These are phyloP conservation scores for Meles meles DNA, from an alignment of 2,113 vertebrate species.

Conservation along the genomic window DNA sequence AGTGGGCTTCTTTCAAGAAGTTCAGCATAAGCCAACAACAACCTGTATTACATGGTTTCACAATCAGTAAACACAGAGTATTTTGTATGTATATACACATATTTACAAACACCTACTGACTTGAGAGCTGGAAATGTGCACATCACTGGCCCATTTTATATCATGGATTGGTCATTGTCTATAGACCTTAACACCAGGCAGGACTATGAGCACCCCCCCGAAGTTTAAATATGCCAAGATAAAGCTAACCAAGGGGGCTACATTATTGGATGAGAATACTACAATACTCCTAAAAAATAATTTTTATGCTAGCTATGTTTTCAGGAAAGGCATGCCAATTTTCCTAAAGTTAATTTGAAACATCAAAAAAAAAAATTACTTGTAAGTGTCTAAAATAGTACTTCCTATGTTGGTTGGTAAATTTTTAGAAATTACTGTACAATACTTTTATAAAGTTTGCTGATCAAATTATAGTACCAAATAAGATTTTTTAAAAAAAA, in stretches of 20 bases:
- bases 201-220: slow-evolving; percentile 77
- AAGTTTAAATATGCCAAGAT: slow-evolving; percentile 76
- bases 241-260: slow-evolving; percentile 87
- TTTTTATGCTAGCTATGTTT: slow-evolving; percentile 62
- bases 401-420: slow-evolving; percentile 24
- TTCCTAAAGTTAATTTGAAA: slow-evolving; percentile 54
- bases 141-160: slow-evolving; percentile 72
- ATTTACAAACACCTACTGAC: slow-evolving; percentile 84
- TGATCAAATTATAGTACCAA: slow-evolving; percentile 4
- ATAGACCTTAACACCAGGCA: slow-evolving; percentile 76
- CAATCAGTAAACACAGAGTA: slow-evolving; percentile 91
- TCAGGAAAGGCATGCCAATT: slow-evolving; percentile 57
- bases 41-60: slow-evolving; percentile 93
- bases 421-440: slow-evolving; percentile 36
- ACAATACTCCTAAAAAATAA: slow-evolving; percentile 64
- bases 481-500: neutral
- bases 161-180: slow-evolving; percentile 72
- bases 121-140: slow-evolving; percentile 81
- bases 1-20: slow-evolving; percentile 91
- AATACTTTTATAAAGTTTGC: slow-evolving; percentile 48
- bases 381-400: slow-evolving; percentile 54
- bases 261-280: slow-evolving; percentile 81
- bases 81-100: slow-evolving; percentile 82
- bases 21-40: slow-evolving; percentile 92
- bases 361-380: slow-evolving; percentile 40